Conservation (phyloP, 1,140 invertebrate genomes). For the Microplitis mediator region DNA sequence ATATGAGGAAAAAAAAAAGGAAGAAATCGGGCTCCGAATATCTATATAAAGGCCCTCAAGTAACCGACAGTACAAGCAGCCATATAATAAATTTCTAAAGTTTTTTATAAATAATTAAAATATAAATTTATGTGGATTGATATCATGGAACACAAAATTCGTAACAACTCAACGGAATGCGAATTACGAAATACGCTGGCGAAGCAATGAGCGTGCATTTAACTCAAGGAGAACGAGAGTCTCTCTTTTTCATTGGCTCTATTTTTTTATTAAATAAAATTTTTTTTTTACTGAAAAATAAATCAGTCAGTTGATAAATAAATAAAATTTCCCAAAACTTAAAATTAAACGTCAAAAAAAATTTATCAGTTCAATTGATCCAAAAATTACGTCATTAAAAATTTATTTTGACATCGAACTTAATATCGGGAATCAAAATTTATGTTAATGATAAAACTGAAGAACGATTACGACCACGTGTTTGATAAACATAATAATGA, state of each 20-base stretch:
- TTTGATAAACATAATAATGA: too few relatives aligned
- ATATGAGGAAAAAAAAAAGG: background rate
- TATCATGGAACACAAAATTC: background rate
- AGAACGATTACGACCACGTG: too few relatives aligned
- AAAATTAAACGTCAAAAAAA: too few relatives aligned
- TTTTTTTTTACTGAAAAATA: background rate
- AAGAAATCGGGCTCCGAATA: background rate
- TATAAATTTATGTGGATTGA: background rate
- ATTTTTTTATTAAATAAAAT: background rate
- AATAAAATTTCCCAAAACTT: background rate
- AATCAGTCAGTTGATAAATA: too few relatives aligned
- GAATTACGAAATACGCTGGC: conserved; percentile 1
- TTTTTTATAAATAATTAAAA: too few relatives aligned
- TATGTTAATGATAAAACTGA: too few relatives aligned
- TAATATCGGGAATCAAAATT: too few relatives aligned
- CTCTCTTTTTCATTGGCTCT: background rate
- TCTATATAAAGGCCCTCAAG: background rate
- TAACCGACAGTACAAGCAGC: too few relatives aligned
- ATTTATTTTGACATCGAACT: too few relatives aligned
- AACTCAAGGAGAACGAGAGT: conserved; percentile 28
- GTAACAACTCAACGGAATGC: background rate
- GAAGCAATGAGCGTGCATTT: background rate
- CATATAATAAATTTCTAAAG: too few relatives aligned
- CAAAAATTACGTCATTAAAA: too few relatives aligned
- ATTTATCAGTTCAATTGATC: too few relatives aligned